A percentile compares a stretch with the other conserved stretches of the same genome.
phyloP scores from a whole-genome alignment of 1,140 invertebrate species.

The Calliphora vicina region DNA sequence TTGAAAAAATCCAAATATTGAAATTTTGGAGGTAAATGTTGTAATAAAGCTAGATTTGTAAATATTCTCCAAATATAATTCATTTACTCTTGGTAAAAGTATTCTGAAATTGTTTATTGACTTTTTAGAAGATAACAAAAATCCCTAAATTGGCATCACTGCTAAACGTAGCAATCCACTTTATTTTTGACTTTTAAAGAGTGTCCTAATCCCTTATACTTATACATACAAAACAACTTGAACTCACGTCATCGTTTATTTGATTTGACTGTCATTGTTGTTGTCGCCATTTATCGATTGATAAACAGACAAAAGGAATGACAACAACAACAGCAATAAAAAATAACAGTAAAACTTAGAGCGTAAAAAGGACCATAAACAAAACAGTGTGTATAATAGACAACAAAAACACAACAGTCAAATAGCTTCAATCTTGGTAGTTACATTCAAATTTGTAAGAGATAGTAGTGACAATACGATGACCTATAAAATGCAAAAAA shows the following conservation, averaged over 20 bases:
- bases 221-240: no score
- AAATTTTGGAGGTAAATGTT: no score
- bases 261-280: not conserved
- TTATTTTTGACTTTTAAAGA: not conserved
- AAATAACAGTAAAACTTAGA: not conserved
- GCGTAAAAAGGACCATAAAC: not conserved
- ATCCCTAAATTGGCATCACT: no score
- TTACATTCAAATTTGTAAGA: not conserved
- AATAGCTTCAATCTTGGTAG: not conserved
- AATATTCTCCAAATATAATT: no score
- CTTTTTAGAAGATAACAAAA: no score
- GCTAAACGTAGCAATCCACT: no score
- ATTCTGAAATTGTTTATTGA: no score
- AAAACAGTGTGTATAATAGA: not conserved
- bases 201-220: not conserved
- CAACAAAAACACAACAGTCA: not conserved
- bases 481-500: not conserved
- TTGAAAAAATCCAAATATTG: no score
- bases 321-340: not conserved
- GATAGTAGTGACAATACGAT: not conserved
- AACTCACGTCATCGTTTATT: conserved; percentile 8
- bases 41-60: no score
- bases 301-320: not conserved
- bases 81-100: no score
- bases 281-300: not conserved